Evolutionary conservation across 2,113 vertebrate genomes (phyloP), one percentile per base, ranked within the genome.

Genomic region (Lepidothrix coronata): DNA sequence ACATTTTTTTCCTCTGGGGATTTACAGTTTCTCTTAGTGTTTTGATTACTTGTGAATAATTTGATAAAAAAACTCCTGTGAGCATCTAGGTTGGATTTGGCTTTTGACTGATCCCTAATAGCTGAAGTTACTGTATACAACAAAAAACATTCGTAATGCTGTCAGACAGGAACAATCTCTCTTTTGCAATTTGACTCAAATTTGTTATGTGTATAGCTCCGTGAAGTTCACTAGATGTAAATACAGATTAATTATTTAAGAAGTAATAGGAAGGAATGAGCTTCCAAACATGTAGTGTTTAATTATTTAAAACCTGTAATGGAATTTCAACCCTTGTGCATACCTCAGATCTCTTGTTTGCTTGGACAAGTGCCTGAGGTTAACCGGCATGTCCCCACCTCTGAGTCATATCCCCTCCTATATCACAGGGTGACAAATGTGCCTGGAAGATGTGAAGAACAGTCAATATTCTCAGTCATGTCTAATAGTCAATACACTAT

Each of bases 181-280:
- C 80, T 91, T 44, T 87, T 93, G 93, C 92, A 90, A 51, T 81
- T 92, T 96, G 96, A 97, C 65, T 94, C 87, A 94, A 68, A 79
- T 96, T 97, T 97, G 91, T 94, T 94, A 86, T 35, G 43, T 95
- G 92, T 97, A 82, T 79, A 96, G 89, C 95, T 96, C 96, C 71
- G 58, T 97, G 98, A 98, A 96, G 97, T 96, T 97, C 97, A 95
- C 95, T 96, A 96, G 97, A 98, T 98, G 98, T 98, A 98, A 98
- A 98, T 97, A 97, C 91, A 97, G 95, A 98, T 98, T 97, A 98
- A 98, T 97, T 98, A 98, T 98, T 98, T 98, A 97, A 98, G 97
- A 98, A 97, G 97, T 96, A 98, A 98, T 98, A 97, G 97, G 93
- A 96, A 97, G 95, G 98, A 97, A 98, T 95, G 98, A 98, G 95